A percentile compares a stretch with the other conserved stretches of the same genome.
Evolutionary conservation across 2,797 vertebrate species (phyloP).

Genomic region (Xerus rutilus): DNA sequence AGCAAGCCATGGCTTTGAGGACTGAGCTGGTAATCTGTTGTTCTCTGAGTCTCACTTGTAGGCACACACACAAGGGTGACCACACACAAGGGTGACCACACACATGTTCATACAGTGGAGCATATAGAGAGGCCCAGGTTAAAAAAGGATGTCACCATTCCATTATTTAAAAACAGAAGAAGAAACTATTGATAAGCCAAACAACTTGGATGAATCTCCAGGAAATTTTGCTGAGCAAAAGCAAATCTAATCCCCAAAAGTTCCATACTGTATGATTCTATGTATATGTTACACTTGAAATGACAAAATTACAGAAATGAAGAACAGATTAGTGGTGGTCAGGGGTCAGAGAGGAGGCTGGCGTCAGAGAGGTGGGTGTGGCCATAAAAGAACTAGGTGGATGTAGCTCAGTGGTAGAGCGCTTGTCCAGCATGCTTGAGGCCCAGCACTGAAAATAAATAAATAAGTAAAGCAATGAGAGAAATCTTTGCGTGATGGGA

Average conservation of each 20-base stretch:
- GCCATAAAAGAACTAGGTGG: too few relatives aligned
- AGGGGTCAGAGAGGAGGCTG: too few relatives aligned
- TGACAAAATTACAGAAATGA: neutral
- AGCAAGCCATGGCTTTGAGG: neutral
- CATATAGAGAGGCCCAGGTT: neutral
- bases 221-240: neutral
- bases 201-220: neutral
- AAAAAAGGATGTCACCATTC: neutral
- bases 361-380: too few relatives aligned
- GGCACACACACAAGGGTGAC: too few relatives aligned
- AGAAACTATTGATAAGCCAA: neutral
- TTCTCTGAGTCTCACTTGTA: accelerated
- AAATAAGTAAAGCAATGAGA: neutral
- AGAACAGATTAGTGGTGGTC: neutral
- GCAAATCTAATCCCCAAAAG: neutral
- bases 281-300: neutral
- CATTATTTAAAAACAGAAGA: too few relatives aligned
- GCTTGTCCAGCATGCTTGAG: too few relatives aligned
- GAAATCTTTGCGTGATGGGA: accelerated
- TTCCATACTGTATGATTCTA: neutral
- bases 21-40: neutral
- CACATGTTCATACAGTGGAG: accelerated
- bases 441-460: too few relatives aligned
- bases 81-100: neutral
- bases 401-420: too few relatives aligned